phyloP scores from a whole-genome alignment of 2,113 vertebrate species.

The Myrmecobius fasciatus region DNA sequence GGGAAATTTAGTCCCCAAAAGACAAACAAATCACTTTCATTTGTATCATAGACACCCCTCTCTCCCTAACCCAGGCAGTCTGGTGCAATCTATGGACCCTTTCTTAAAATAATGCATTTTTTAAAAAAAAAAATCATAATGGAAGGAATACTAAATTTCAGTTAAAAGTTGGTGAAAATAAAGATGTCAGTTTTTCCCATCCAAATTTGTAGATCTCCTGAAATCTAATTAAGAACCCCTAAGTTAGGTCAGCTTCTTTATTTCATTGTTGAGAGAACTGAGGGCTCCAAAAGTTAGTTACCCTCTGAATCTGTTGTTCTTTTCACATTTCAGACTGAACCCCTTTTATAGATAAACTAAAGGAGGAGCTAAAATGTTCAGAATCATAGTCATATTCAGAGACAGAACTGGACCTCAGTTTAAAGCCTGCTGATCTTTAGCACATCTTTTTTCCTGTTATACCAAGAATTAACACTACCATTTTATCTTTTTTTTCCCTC shows the following conservation, averaged over 20 bases:
- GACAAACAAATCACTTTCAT: background rate
- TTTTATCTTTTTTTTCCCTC: constrained; percentile 40
- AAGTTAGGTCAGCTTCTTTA: background rate
- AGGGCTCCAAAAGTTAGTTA: background rate
- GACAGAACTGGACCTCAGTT: background rate
- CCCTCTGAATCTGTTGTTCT: background rate
- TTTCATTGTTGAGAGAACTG: background rate
- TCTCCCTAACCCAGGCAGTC: background rate
- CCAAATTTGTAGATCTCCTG: background rate
- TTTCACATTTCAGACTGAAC: background rate
- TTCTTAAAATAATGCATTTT: background rate
- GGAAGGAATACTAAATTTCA: background rate
- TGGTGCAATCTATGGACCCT: background rate
- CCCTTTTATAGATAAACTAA: background rate
- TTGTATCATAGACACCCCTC: background rate
- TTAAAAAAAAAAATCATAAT: background rate
- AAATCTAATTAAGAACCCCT: background rate
- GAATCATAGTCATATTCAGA: background rate
- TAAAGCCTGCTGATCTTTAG: background rate
- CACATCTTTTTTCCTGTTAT: background rate
- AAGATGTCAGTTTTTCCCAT: background rate
- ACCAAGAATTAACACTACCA: background rate
- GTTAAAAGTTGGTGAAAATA: background rate
- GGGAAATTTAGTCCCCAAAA: background rate
- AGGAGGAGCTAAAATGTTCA: background rate